A percentile compares a stretch with the other conserved stretches of the same genome.
Evolutionary conservation across 2,888 invertebrate species (phyloP).

Genomic region (Callimorpha dominula): DNA sequence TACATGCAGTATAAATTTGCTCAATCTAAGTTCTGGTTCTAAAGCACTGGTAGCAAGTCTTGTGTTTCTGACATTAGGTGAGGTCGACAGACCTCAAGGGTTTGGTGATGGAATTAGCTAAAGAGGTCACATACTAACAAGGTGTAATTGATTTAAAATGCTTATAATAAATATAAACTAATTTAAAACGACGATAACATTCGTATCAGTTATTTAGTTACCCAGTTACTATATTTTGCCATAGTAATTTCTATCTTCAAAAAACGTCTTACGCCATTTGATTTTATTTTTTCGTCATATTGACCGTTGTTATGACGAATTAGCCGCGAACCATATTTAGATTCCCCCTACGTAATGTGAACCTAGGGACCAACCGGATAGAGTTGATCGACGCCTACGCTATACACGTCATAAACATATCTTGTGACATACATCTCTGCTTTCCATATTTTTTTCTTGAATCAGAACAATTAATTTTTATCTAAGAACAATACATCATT

Average conservation of each 20-base stretch:
- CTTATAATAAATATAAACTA: too few relatives aligned
- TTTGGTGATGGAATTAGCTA: too few relatives aligned
- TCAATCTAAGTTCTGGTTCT: too few relatives aligned
- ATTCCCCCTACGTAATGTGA: background rate
- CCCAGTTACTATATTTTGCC: background rate
- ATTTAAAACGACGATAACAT: too few relatives aligned
- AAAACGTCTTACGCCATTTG: background rate
- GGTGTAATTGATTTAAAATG: too few relatives aligned
- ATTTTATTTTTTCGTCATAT: background rate
- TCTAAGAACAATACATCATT: too few relatives aligned
- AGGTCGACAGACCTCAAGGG: too few relatives aligned
- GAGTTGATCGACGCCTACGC: slow-evolving; percentile 1
- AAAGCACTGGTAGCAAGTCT: too few relatives aligned
- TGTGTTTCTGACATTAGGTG: too few relatives aligned
- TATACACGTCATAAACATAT: background rate
- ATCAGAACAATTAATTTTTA: background rate
- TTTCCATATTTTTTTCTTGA: background rate
- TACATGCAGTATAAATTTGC: too few relatives aligned
- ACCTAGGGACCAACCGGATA: background rate
- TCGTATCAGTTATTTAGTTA: background rate
- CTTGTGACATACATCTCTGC: background rate
- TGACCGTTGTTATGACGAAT: background rate
- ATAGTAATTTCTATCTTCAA: background rate
- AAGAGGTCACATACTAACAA: too few relatives aligned
- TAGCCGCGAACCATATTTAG: background rate